These are phyloP conservation scores for Microctonus hyperodae DNA, from an alignment of 2,888 invertebrate species.

Conservation along the genomic window DNA sequence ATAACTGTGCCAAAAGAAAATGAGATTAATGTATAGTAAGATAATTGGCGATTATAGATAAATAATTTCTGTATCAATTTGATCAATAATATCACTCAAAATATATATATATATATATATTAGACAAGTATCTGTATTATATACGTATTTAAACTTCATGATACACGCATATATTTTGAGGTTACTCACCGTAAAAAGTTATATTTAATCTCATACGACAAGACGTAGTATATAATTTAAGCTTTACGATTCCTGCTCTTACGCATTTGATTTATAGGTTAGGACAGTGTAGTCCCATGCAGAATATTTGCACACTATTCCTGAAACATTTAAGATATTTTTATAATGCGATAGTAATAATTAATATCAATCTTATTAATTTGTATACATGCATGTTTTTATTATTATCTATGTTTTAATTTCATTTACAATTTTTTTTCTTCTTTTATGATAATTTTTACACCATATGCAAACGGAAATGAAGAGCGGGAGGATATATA, in stretches of 20 bases:
- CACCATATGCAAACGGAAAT: slow-evolving; percentile 2
- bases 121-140: background rate
- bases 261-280: slow-evolving; percentile 44
- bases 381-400: background rate
- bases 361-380: background rate
- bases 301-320: background rate
- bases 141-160: background rate
- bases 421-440: background rate
- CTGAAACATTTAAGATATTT: background rate
- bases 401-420: background rate
- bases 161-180: background rate
- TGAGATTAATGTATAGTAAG: background rate
- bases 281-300: slow-evolving; percentile 30
- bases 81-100: background rate
- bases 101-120: background rate
- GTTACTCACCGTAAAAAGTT: slow-evolving; percentile 42
- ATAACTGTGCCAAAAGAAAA: background rate
- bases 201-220: slow-evolving; percentile 45
- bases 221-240: too few relatives aligned
- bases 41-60: background rate
- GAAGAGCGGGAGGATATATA: background rate
- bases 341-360: background rate
- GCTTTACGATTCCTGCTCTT: slow-evolving; percentile 41
- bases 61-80: background rate
- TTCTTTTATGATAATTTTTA: background rate